phyloP scores from a whole-genome alignment of 2,797 vertebrate genomes.

The Enteromius trimaculatus region DNA sequence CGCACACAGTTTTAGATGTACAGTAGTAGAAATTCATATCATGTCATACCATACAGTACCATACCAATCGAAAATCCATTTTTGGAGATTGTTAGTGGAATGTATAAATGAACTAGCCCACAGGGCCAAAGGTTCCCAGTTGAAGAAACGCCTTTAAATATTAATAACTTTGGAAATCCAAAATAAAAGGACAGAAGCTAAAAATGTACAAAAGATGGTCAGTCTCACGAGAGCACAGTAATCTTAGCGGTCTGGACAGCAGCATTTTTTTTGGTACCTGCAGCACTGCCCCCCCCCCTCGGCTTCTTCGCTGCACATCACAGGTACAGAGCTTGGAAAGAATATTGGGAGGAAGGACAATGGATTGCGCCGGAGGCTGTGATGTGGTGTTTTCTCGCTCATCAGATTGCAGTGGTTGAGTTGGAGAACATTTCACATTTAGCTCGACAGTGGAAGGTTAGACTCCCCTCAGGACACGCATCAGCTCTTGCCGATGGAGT shows the following conservation, averaged over 20 bases:
- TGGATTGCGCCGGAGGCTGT: constrained; percentile 51
- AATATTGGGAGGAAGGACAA: constrained; percentile 50
- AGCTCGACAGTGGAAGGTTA: constrained; percentile 58
- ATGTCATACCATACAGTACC: too few relatives aligned
- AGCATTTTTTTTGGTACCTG: constrained; percentile 30
- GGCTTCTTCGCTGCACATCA: constrained; percentile 55
- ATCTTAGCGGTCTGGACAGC: constrained; percentile 33
- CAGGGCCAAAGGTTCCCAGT: background rate
- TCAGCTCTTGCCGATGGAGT: constrained; percentile 62
- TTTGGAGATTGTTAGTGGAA: background rate
- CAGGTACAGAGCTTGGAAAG: constrained; percentile 60
- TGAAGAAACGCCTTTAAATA: background rate
- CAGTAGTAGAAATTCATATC: background rate
- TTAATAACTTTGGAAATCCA: background rate
- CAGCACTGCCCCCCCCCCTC: constrained; percentile 35
- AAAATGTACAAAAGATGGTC: constrained; percentile 2
- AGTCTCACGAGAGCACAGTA: constrained; percentile 1
- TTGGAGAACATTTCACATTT: constrained; percentile 57
- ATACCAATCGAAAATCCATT: background rate
- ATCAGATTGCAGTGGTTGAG: constrained; percentile 59
- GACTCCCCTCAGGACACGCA: constrained; percentile 55
- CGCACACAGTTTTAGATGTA: background rate
- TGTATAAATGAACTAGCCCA: background rate
- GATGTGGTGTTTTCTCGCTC: constrained; percentile 58
- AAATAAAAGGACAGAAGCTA: constrained; percentile 12